Evolutionary conservation across 2,797 vertebrate species (phyloP).

Genomic region (Rousettus madagascariensis): DNA sequence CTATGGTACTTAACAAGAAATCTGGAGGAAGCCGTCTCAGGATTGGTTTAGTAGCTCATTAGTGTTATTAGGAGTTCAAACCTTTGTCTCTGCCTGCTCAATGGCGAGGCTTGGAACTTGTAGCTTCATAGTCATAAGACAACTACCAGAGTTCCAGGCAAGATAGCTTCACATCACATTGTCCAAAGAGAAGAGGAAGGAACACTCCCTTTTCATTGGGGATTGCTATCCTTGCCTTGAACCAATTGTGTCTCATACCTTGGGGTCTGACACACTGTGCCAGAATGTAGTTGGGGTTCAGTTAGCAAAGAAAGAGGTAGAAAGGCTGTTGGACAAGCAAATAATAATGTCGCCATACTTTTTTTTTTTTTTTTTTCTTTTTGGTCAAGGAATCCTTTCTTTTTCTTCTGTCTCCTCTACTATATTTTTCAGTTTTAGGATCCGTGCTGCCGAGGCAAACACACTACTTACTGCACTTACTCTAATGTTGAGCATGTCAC

Average conservation of each 20-base stretch:
- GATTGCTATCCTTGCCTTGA: neutral
- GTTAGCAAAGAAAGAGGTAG: neutral
- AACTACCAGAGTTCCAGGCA: neutral
- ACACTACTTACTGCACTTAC: neutral
- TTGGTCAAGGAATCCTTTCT: neutral
- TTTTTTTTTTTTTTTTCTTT: neutral
- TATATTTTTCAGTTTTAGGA: too few species aligned
- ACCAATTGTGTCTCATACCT: neutral
- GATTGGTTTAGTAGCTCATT: neutral
- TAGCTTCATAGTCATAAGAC: neutral
- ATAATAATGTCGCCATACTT: neutral
- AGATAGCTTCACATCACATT: neutral
- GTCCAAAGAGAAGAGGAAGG: neutral
- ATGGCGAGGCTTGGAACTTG: neutral
- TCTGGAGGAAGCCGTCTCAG: neutral
- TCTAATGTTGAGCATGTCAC: neutral
- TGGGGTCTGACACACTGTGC: neutral
- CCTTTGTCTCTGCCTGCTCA: neutral
- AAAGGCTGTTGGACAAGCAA: neutral
- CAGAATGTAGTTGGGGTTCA: neutral
- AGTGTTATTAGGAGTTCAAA: neutral
- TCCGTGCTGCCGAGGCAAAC: too few species aligned
- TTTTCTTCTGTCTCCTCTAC: neutral
- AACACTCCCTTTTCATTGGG: neutral
- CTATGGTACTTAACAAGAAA: neutral